Percentiles rank a stretch among this genome's conserved stretches.
Evolutionary conservation across 1,140 invertebrate genomes (phyloP).

Genomic region (Aradophagus sp.): DNA sequence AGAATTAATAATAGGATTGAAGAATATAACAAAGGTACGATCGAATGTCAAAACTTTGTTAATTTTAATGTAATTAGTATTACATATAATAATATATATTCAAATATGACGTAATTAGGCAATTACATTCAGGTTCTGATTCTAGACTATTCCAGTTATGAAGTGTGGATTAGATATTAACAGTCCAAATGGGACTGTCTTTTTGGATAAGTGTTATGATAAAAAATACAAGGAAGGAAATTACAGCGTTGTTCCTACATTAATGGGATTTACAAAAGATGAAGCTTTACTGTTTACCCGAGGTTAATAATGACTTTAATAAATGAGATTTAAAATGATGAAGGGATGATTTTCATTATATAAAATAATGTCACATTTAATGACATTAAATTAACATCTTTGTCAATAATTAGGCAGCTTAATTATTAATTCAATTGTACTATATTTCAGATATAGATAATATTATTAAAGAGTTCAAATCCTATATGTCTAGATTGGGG

Average conservation of each 20-base stretch:
- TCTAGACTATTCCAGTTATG: conserved; percentile 5
- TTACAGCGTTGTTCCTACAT: conserved; percentile 16
- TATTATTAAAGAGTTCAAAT: neutral
- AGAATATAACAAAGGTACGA: conserved; percentile 2
- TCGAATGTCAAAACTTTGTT: neutral
- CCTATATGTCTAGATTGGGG: neutral
- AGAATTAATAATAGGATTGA: conserved; percentile 1
- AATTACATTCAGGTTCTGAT: neutral
- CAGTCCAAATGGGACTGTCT: neutral
- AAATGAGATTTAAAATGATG: too few relatives aligned
- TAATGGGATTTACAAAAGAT: conserved; percentile 21
- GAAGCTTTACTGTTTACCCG: conserved; percentile 10
- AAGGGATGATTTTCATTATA: too few relatives aligned
- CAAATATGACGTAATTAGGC: too few relatives aligned
- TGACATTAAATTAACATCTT: too few relatives aligned
- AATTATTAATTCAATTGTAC: too few relatives aligned
- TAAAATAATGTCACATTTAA: too few relatives aligned
- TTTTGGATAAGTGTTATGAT: conserved; percentile 12
- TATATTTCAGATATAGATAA: conserved; percentile 9
- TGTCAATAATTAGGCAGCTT: too few relatives aligned
- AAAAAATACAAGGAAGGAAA: neutral
- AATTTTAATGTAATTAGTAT: neutral
- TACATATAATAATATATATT: too few relatives aligned
- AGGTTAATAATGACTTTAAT: too few relatives aligned
- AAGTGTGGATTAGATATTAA: conserved; percentile 9